Evolutionary conservation across 2,888 invertebrate species (phyloP).

Genomic region (Drosophila maculinotata): DNA sequence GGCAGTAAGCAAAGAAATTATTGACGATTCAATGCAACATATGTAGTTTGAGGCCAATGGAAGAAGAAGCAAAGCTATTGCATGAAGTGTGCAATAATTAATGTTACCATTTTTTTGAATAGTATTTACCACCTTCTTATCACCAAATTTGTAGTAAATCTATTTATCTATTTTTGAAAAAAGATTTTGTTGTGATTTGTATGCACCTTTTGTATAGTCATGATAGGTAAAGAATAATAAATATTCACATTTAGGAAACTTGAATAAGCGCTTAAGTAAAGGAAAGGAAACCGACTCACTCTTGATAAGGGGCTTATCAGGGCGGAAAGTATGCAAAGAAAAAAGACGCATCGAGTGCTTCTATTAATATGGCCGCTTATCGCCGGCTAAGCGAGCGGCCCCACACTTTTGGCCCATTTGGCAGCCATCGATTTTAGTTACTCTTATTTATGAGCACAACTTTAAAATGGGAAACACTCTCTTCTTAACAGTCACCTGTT

Average conservation of each 20-base stretch:
- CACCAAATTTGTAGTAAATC: too few species aligned
- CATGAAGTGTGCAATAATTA: too few species aligned
- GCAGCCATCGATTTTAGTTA: conserved; percentile 12
- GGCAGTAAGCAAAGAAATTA: too few species aligned
- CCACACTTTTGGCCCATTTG: conserved; percentile 24
- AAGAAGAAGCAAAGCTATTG: too few species aligned
- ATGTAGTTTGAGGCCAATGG: too few species aligned
- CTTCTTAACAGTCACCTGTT: conserved; percentile 6
- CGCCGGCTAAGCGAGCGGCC: conserved; percentile 30
- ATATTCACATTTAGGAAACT: background rate
- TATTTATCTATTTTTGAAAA: too few species aligned
- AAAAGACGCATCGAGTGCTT: conserved; percentile 12
- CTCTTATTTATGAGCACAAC: conserved; percentile 1
- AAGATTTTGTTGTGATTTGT: too few species aligned
- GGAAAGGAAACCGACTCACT: conserved; percentile 4
- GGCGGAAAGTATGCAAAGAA: conserved; percentile 5
- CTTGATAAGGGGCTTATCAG: conserved; percentile 42
- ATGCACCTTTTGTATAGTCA: too few species aligned
- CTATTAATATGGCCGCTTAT: conserved; percentile 54
- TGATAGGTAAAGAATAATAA: background rate
- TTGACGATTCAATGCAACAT: too few species aligned
- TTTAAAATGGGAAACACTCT: conserved; percentile 3
- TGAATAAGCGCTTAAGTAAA: background rate
- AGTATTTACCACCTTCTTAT: too few species aligned
- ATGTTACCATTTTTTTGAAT: too few species aligned